These are phyloP conservation scores for Clistopyga incitator DNA, from an alignment of 2,888 invertebrate genomes.

Conservation along the genomic window DNA sequence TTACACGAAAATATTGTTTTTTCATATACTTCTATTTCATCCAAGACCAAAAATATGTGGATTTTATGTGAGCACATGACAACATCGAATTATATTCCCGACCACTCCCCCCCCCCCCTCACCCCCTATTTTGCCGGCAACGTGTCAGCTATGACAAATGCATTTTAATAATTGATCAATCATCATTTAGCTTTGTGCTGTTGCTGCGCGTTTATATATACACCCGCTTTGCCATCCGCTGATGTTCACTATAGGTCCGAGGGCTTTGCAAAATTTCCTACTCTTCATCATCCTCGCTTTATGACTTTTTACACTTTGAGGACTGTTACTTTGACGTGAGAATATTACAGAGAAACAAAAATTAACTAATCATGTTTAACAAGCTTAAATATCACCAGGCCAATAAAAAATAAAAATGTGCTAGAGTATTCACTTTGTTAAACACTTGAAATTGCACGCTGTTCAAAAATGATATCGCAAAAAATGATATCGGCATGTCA, in stretches of 20 bases:
- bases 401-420: too few species aligned
- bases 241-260: not conserved
- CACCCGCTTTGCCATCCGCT: not conserved
- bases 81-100: not conserved
- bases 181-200: conserved; percentile 3
- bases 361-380: too few species aligned
- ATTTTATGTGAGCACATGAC: not conserved
- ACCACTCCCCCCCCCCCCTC: too few species aligned
- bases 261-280: not conserved
- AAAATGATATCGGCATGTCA: too few species aligned
- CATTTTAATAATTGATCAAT: conserved; percentile 22
- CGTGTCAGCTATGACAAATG: conserved; percentile 20
- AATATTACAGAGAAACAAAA: too few species aligned
- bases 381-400: too few species aligned
- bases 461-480: too few species aligned
- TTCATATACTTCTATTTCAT: not conserved
- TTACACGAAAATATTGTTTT: not conserved
- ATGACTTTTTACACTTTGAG: not conserved
- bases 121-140: not conserved
- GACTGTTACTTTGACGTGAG: too few species aligned
- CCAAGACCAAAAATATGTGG: not conserved
- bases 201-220: not conserved
- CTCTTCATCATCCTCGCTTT: not conserved
- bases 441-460: too few species aligned
- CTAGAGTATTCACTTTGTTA: too few species aligned